Evolutionary conservation across 2,797 vertebrate species (phyloP).

Genomic region (Miichthys miiuy): DNA sequence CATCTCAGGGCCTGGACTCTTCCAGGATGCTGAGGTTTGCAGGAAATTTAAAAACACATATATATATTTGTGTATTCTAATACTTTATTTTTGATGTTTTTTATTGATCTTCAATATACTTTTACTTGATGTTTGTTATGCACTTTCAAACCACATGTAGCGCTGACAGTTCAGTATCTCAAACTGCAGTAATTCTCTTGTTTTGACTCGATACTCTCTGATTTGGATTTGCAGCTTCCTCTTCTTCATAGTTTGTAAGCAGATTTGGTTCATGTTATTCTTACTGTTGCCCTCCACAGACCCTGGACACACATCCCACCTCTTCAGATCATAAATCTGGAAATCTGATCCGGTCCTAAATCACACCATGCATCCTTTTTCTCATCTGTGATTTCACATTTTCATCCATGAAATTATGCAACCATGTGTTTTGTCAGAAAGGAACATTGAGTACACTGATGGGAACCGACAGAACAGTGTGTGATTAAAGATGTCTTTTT

Average conservation of each 20-base stretch:
- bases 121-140: no score
- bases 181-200: background rate
- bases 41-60: no score
- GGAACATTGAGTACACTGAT: slow-evolving; percentile 11
- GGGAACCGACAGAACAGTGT: background rate
- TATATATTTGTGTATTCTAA: no score
- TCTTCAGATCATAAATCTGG: background rate
- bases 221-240: slow-evolving; percentile 5
- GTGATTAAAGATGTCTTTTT: background rate
- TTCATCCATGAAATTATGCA: background rate
- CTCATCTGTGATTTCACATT: background rate
- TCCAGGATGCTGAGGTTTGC: no score
- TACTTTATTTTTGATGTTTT: no score
- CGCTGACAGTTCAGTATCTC: background rate
- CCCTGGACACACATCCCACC: background rate
- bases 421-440: slow-evolving; percentile 6
- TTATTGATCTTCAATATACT: no score
- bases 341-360: background rate
- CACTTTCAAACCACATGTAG: background rate
- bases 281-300: background rate
- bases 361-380: background rate
- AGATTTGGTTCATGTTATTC: background rate
- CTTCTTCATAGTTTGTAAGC: slow-evolving; percentile 1
- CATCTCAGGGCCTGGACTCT: no score
- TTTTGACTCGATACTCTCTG: slow-evolving; percentile 30